Conservation (phyloP, 2,888 invertebrate species). For the Melanophora roralis region DNA sequence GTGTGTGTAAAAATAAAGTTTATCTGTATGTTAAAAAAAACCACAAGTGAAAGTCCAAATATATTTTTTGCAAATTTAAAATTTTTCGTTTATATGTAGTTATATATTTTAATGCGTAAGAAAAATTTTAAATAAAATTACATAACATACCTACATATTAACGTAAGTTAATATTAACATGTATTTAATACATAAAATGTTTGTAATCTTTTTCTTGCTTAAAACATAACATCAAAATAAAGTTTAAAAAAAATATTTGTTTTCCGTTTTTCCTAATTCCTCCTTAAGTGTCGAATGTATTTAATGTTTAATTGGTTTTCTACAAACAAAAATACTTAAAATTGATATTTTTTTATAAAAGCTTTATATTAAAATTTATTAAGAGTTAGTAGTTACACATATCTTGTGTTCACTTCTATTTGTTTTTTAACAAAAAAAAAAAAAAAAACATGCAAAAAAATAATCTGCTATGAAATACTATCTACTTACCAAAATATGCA, state of each 20-base stretch:
- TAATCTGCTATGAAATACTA: no score
- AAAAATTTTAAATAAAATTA: slow-evolving; percentile 18
- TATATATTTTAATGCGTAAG: slow-evolving; percentile 17
- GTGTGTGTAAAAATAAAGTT: no score
- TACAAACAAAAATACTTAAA: background rate
- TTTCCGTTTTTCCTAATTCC: no score
- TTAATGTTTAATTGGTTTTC: slow-evolving; percentile 16
- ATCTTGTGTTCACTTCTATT: slow-evolving; percentile 2
- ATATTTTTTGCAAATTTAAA: slow-evolving; percentile 10
- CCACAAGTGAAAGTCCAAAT: background rate
- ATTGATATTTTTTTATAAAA: background rate
- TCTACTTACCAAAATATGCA: background rate
- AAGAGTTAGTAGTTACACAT: background rate
- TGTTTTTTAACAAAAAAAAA: no score
- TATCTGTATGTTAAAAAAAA: no score
- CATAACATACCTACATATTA: no score
- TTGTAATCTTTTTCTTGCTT: slow-evolving; percentile 5
- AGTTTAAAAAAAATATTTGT: no score
- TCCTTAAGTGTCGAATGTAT: slow-evolving; percentile 6
- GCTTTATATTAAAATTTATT: slow-evolving; percentile 3
- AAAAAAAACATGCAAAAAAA: no score
- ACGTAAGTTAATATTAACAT: slow-evolving; percentile 5
- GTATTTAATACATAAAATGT: slow-evolving; percentile 38
- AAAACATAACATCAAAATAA: no score
- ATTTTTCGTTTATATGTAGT: background rate